Evolutionary conservation across 2,797 vertebrate species (phyloP).

Genomic region (Oreochromis grahami): DNA sequence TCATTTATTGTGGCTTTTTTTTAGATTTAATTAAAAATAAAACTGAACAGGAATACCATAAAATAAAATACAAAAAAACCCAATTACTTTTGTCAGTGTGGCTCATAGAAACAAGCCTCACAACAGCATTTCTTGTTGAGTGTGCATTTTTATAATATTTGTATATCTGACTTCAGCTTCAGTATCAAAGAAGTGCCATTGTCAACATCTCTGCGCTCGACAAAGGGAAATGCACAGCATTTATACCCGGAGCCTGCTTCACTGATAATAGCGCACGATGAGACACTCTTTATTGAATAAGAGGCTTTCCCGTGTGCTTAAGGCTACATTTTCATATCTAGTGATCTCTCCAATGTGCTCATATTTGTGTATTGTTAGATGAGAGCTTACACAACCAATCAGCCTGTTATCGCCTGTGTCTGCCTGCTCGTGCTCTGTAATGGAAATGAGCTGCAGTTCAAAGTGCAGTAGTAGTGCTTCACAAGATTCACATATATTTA

Average conservation of each 20-base stretch:
- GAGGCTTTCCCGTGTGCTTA: constrained; percentile 10
- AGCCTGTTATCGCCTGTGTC: constrained; percentile 19
- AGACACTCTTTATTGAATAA: constrained; percentile 7
- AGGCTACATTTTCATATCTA: constrained; percentile 21
- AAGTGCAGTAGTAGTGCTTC: background rate
- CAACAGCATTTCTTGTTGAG: background rate
- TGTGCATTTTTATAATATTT: background rate
- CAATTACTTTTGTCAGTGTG: background rate
- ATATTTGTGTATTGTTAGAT: constrained; percentile 17
- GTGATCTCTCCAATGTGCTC: constrained; percentile 3
- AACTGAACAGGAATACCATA: background rate
- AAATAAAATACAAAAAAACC: accelerated
- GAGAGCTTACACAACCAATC: constrained; percentile 8
- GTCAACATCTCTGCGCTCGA: background rate
- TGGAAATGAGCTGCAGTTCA: constrained; percentile 41
- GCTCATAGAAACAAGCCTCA: background rate
- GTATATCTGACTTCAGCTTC: background rate
- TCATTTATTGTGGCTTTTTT: background rate
- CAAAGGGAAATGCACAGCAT: background rate
- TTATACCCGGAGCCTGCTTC: background rate
- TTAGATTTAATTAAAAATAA: background rate
- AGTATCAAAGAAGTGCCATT: background rate
- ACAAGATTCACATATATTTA: background rate
- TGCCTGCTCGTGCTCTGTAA: constrained; percentile 6
- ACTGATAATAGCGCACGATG: background rate